Evolutionary conservation across 2,113 vertebrate genomes (phyloP).

Genomic region (Ochotona curzoniae): DNA sequence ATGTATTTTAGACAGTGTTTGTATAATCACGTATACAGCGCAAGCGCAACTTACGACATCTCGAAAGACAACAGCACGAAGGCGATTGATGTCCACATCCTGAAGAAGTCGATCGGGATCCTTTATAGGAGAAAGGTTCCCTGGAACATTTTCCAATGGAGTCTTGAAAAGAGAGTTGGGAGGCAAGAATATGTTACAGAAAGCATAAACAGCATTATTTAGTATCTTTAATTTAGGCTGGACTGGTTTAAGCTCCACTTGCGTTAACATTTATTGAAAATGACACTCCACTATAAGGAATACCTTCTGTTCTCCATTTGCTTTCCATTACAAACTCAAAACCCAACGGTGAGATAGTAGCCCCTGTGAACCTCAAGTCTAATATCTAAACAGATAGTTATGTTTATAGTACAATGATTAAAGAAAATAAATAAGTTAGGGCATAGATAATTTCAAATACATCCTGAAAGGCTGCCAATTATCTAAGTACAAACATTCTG

Average conservation of each 20-base stretch:
- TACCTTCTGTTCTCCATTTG: not conserved
- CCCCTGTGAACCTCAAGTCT: not conserved
- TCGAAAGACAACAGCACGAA: constrained; percentile 97
- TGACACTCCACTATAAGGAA: not conserved
- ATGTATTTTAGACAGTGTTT: too few species aligned
- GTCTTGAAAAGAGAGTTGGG: constrained; percentile 85
- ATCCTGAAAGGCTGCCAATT: not conserved
- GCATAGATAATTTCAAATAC: not conserved
- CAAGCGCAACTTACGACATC: constrained; percentile 92
- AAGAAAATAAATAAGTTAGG: not conserved
- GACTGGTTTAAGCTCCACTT: not conserved
- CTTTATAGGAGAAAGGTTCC: constrained; percentile 95
- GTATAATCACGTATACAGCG: too few species aligned
- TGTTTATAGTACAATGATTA: not conserved
- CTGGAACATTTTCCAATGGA: constrained; percentile 91
- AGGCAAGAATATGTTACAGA: not conserved
- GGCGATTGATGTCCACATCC: constrained; percentile 97
- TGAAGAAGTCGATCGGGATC: constrained; percentile 97
- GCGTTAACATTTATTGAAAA: not conserved
- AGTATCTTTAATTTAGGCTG: not conserved
- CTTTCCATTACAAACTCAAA: not conserved
- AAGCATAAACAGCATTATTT: not conserved
- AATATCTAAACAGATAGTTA: not conserved
- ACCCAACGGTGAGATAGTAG: not conserved
- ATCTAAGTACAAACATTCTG: not conserved